A percentile compares a stretch with the other conserved stretches of the same genome.
Conservation (phyloP, 2,113 vertebrate species). For the Melierax canorus region DNA sequence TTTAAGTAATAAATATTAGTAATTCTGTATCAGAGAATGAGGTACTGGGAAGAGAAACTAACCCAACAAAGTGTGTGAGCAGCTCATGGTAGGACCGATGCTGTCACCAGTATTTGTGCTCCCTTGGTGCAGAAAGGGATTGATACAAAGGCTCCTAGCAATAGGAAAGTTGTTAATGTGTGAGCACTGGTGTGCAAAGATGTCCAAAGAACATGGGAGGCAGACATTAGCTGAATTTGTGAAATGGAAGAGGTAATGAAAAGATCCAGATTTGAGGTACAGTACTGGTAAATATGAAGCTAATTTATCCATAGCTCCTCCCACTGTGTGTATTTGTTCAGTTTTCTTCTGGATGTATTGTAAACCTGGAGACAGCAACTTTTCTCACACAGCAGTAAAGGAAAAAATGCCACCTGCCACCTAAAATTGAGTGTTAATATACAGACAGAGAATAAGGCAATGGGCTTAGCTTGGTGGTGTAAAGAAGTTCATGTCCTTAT, state of each 20-base stretch:
- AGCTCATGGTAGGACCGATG: rapidly evolving
- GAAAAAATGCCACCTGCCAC: not conserved
- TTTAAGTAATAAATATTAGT: not conserved
- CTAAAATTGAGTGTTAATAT: not conserved
- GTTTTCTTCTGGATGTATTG: not conserved
- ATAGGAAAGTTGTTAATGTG: not conserved
- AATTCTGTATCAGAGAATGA: not conserved
- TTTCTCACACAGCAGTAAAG: not conserved
- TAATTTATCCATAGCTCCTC: not conserved
- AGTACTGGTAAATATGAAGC: not conserved
- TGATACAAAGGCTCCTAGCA: not conserved
- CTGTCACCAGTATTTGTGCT: not conserved
- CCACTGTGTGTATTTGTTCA: not conserved
- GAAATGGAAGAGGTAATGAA: not conserved
- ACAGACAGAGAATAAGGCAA: not conserved
- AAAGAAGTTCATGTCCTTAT: not conserved
- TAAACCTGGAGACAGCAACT: not conserved
- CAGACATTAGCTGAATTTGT: not conserved
- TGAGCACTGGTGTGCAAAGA: not conserved
- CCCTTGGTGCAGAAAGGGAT: not conserved
- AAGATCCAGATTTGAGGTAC: not conserved
- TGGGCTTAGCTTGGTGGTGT: not conserved
- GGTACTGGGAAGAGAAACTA: not conserved
- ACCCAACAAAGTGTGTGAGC: not conserved
- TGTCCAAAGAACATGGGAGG: not conserved